Conservation (phyloP, 2,113 vertebrate genomes). For the Procavia capensis region DNA sequence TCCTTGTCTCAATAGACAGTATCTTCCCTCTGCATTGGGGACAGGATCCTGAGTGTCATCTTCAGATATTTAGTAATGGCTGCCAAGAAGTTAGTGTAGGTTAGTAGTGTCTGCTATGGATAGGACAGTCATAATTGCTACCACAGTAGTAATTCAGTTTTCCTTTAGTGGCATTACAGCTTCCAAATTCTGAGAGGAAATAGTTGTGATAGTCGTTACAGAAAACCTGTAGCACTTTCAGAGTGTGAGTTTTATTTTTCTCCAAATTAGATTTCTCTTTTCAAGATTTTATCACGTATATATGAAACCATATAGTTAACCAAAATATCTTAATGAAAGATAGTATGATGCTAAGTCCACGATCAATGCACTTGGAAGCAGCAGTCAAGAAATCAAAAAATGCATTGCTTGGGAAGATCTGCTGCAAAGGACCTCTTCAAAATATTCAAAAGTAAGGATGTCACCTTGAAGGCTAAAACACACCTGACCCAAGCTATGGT, state of each 20-base stretch:
- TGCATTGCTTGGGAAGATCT: no score
- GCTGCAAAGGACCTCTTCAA: no score
- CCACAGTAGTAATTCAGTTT: neutral
- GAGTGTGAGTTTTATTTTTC: neutral
- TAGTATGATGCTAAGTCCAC: no score
- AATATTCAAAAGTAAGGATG: no score
- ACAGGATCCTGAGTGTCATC: neutral
- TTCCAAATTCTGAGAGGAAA: neutral
- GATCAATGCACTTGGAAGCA: no score
- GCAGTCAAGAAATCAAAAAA: no score
- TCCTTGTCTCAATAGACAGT: neutral
- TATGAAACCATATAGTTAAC: neutral
- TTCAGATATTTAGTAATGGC: neutral
- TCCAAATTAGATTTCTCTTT: neutral
- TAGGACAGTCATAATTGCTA: neutral
- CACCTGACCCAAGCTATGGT: no score
- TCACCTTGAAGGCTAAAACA: no score
- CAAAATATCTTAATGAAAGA: neutral
- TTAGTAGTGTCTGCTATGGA: neutral
- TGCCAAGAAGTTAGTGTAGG: neutral
- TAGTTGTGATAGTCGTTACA: neutral
- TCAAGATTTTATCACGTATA: neutral
- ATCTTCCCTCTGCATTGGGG: neutral
- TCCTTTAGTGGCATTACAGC: neutral
- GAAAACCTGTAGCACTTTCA: neutral